Conservation (phyloP, 2,797 vertebrate species). For the Sebastes hubbsi region DNA sequence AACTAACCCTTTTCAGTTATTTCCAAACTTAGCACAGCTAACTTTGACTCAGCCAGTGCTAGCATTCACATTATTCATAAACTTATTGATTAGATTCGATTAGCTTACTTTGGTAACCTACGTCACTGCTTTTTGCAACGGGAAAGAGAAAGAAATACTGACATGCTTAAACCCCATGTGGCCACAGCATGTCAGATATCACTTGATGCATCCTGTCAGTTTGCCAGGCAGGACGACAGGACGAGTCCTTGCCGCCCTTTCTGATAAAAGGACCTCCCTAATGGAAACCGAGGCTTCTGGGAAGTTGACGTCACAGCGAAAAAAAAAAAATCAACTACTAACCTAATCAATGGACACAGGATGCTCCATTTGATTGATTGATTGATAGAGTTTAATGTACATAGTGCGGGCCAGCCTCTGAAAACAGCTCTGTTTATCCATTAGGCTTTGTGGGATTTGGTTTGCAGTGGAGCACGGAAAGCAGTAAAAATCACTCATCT, state of each 20-base stretch:
- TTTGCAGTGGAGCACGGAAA: neutral
- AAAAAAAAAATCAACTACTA: constrained; percentile 30
- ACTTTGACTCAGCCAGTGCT: too few relatives aligned
- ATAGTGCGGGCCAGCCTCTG: neutral
- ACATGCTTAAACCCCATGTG: neutral
- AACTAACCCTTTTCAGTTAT: too few relatives aligned
- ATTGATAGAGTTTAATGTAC: constrained; percentile 42
- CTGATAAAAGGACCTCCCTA: constrained; percentile 36
- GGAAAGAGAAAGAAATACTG: neutral
- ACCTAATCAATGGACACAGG: constrained; percentile 55
- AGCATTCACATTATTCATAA: too few relatives aligned
- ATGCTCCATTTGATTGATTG: constrained; percentile 45
- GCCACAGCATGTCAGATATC: neutral
- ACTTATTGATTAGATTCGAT: too few relatives aligned
- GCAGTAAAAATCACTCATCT: neutral
- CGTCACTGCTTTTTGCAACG: too few relatives aligned
- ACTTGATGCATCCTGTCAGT: neutral
- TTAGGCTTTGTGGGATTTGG: constrained; percentile 11
- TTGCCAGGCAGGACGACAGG: neutral
- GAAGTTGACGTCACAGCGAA: constrained; percentile 44
- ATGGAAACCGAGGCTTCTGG: constrained; percentile 58
- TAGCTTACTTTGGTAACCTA: too few relatives aligned
- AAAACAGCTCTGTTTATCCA: constrained; percentile 19
- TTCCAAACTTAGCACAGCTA: too few relatives aligned
- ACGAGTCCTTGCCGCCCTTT: neutral